Percentiles rank a stretch among this genome's conserved stretches.
Conservation (phyloP, 2,797 vertebrate species). For the Dryobates pubescens region DNA sequence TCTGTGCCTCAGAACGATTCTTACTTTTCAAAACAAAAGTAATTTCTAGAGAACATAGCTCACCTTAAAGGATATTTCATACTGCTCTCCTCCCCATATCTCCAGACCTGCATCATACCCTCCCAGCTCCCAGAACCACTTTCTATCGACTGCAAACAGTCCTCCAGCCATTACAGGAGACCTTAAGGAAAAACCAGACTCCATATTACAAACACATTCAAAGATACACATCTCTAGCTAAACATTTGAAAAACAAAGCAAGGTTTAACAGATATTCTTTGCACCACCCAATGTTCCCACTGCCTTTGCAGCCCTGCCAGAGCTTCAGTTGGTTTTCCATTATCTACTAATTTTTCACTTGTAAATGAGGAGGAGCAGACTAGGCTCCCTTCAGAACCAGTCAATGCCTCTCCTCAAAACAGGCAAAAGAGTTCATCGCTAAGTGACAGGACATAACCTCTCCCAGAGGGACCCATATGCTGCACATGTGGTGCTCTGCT, state of each 20-base stretch:
- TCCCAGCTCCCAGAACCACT: constrained; percentile 97
- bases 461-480: neutral
- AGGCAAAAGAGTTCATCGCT: neutral
- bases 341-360: neutral
- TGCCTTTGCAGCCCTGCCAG: neutral
- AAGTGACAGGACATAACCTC: neutral
- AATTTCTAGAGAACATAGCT: constrained; percentile 60
- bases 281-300: neutral
- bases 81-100: constrained; percentile 99
- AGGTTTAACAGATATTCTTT: constrained; percentile 18
- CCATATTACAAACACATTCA: constrained; percentile 66
- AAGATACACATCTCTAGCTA: constrained; percentile 40
- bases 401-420: neutral
- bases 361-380: neutral
- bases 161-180: constrained; percentile 99
- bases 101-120: constrained; percentile 96
- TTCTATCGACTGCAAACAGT: constrained; percentile 94
- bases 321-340: neutral
- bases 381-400: constrained; percentile 40
- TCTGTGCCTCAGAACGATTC: neutral
- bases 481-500: neutral
- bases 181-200: constrained; percentile 79
- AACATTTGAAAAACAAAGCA: constrained; percentile 51
- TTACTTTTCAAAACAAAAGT: constrained; percentile 43
- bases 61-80: constrained; percentile 99